phyloP scores from a whole-genome alignment of 2,797 vertebrate species.

The Centroberyx gerrardi region DNA sequence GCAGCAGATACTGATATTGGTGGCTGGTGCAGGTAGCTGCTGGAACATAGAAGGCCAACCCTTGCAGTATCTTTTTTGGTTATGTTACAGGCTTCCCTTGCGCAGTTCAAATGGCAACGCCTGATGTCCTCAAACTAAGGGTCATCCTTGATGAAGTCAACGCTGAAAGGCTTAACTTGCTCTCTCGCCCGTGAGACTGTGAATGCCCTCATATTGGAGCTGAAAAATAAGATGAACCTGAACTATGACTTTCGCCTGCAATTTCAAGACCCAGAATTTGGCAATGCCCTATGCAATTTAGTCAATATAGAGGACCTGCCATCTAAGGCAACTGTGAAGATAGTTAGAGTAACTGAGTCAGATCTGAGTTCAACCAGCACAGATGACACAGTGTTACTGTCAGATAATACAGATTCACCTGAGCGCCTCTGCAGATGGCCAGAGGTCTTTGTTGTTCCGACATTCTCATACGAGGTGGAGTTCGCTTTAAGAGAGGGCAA shows the following conservation, averaged over 20 bases:
- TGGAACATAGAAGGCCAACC: background rate
- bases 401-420: background rate
- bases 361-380: background rate
- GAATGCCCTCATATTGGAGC: constrained; percentile 19
- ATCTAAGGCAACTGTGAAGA: background rate
- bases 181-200: constrained; percentile 22
- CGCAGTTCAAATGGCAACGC: background rate
- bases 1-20: too few species aligned
- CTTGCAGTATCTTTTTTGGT: background rate
- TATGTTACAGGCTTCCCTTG: constrained; percentile 10
- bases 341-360: background rate
- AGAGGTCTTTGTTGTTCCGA: constrained; percentile 35
- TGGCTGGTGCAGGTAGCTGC: background rate
- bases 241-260: background rate
- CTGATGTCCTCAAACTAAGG: background rate
- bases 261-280: constrained; percentile 9
- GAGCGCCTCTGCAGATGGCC: constrained; percentile 19
- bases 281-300: constrained; percentile 7
- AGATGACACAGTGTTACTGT: constrained; percentile 14
- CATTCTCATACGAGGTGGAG: constrained; percentile 32
- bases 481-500: constrained; percentile 37
- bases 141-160: constrained; percentile 24
- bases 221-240: constrained; percentile 14
- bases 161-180: constrained; percentile 11
- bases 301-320: constrained; percentile 7